phyloP scores from a whole-genome alignment of 2,113 vertebrate species.

The Meriones unguiculatus region DNA sequence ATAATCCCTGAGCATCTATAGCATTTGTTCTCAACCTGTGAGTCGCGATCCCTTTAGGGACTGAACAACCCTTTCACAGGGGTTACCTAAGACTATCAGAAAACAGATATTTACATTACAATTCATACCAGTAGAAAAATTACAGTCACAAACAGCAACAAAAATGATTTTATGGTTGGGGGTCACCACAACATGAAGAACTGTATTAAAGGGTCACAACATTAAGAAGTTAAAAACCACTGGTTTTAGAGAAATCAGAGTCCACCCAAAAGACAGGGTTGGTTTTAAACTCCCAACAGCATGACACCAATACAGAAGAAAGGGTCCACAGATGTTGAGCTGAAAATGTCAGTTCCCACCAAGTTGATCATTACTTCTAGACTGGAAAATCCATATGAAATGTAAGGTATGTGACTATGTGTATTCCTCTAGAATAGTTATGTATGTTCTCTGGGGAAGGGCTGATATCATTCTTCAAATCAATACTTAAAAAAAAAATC shows the following conservation, averaged over 20 bases:
- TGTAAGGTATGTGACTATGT: fast-evolving
- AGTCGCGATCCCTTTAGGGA: not conserved
- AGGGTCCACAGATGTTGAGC: not conserved
- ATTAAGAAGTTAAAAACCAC: not conserved
- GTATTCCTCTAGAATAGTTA: not conserved
- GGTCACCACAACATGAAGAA: not conserved
- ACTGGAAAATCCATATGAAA: fast-evolving
- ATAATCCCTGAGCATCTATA: too few species aligned
- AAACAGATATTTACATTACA: not conserved
- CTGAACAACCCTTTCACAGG: too few species aligned
- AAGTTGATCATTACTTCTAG: not conserved
- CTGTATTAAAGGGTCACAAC: not conserved
- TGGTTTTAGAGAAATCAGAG: not conserved
- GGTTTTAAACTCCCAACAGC: not conserved
- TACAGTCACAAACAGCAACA: not conserved
- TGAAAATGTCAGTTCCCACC: not conserved
- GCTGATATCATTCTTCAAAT: not conserved
- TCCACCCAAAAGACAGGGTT: fast-evolving
- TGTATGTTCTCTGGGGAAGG: not conserved
- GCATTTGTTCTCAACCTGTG: not conserved
- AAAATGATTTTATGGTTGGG: not conserved
- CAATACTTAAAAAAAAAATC: not conserved
- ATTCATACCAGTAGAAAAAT: not conserved
- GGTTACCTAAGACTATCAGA: too few species aligned
- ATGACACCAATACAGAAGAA: not conserved